Percentiles rank a stretch among this genome's conserved stretches.
Evolutionary conservation across 2,797 vertebrate species (phyloP).

Genomic region (Ptychobarbus kaznakovi): DNA sequence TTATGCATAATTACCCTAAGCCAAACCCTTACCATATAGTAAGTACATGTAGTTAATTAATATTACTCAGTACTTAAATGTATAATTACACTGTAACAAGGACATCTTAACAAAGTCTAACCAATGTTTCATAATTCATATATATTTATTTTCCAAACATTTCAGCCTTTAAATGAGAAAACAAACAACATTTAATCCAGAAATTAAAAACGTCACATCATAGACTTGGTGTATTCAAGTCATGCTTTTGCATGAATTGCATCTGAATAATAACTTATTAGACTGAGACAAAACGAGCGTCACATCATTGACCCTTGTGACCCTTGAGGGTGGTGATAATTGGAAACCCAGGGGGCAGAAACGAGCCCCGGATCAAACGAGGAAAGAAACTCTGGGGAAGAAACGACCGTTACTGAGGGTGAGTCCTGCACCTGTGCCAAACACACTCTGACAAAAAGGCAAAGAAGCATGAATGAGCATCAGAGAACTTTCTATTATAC

Average conservation of each 20-base stretch:
- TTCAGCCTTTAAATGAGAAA: not conserved
- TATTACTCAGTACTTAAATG: not conserved
- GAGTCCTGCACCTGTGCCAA: constrained; percentile 49
- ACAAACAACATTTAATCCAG: not conserved
- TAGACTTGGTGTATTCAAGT: not conserved
- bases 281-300: not conserved
- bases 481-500: constrained; percentile 43
- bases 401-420: constrained; percentile 41
- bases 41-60: not conserved
- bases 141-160: not conserved
- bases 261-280: constrained; percentile 3
- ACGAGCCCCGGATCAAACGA: constrained; percentile 43
- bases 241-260: not conserved
- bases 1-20: not conserved
- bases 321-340: constrained; percentile 2
- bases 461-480: constrained; percentile 35
- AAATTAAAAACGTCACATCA: not conserved
- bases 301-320: constrained; percentile 25
- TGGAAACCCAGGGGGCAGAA: constrained; percentile 39
- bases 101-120: not conserved
- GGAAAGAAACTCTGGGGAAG: constrained; percentile 40
- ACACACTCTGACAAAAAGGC: constrained; percentile 24
- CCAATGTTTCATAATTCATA: not conserved
- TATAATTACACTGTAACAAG: not conserved
- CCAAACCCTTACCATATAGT: too few relatives aligned